Evolutionary conservation across 1,140 invertebrate genomes (phyloP), one percentile per base, ranked within the genome.

Genomic region (Nymphalis io): DNA sequence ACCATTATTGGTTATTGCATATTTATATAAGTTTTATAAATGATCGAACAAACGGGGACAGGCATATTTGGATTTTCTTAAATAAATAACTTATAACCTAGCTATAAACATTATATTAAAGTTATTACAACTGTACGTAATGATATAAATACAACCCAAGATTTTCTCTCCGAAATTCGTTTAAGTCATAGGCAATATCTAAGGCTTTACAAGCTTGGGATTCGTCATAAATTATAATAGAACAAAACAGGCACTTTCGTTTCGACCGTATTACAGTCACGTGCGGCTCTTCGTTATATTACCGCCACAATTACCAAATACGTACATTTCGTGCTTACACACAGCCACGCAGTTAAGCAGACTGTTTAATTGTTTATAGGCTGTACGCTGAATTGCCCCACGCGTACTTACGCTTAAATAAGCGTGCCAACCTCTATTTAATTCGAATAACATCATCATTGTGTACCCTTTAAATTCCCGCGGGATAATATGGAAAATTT

Each of bases 281-380:
- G 85, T 80, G 68, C 76, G 65, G 64, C 68, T 61, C 70, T 72
- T 65, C 79, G 75, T 77, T 78, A 74, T 84, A 79, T 82, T 83
- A 76, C 80, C 69, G 74, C 77, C 72, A 76, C 80, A 83, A 85
- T 87, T 87, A 87, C 78, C 80, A 80, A 84, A 86, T 79, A 83
- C 78, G 72, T 74, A 78, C 75, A 78, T 78, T 77, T 78, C 73
- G 78, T 80, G 77, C 77, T 73, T 78, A 78, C 76, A 80, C 70
- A 78, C 74, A 67, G 68, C 68, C 53, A 72, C 73, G 74, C 70
- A 74, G 76, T 77, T 78, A 76, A 77, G 74, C 75, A 76, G 73
- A 55, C 75, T 77, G 75, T 82, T 82, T 82, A 80, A 78, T 77
- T 83, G 81, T 83, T 83, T 83, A 82, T 82, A 79, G 78, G 70